Evolutionary conservation across 2,113 vertebrate species (phyloP), one percentile per base, ranked within the genome.

Genomic region (Ictalurus furcatus): DNA sequence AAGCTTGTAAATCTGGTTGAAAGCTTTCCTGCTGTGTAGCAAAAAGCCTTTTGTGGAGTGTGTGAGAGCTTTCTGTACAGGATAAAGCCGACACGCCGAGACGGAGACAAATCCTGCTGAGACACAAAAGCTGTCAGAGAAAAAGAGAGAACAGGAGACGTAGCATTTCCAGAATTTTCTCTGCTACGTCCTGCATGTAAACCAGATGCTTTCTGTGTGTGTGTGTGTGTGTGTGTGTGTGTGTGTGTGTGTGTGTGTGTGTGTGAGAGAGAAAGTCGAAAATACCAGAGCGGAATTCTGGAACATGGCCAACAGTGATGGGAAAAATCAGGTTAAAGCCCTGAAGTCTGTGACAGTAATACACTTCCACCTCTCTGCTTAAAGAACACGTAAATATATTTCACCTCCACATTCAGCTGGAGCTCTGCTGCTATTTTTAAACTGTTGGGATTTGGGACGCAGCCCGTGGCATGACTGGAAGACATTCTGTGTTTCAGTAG

Each of bases 21-120:
- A 89, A 93, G 93, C 93, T 94, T 93, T 95, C 94, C 95, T 95
- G 94, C 92, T 88, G 94, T 94, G 94, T 91, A 92, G 93, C 93
- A 92, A 92, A 94, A 93, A 93, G 93, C 93, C 93, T 48, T 92
- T 92, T 94, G 94, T 94, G 93, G 92, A 91, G 92, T 90, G 40
- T 61, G 89, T 87, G 78, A 76, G 93, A 84, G 89, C 93, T 90
- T 94, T 95, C 74, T 78, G 74, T 78, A 78, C 74, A 4, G 74
- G 74, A 94, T 93, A 92, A 94, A 95, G 94, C 94, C 93, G 95
- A 95, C 95, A 93, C 71, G 93, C 94, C 92, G 93, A 90, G 89
- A 81, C 82, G 85, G 89, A 78, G 74, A 78, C 74, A 86, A 89
- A 78, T 58, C 52, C 80, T 83, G 54, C 80, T 83, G 80, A 83